phyloP scores from a whole-genome alignment of 2,888 invertebrate species.

The Serrognathus titanus region DNA sequence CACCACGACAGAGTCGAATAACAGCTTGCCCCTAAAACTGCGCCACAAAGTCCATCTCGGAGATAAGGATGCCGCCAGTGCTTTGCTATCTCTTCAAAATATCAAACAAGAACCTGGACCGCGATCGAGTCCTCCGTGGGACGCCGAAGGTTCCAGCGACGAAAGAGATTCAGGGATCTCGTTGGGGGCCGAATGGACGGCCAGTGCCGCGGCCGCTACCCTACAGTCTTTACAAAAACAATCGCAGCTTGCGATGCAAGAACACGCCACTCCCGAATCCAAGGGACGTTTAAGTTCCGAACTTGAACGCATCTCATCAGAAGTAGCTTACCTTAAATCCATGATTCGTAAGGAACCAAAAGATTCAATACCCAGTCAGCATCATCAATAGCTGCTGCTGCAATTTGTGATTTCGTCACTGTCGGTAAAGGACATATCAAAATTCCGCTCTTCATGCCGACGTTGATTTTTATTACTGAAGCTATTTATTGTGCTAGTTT shows the following conservation, averaged over 20 bases:
- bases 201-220: conserved; percentile 43
- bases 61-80: conserved; percentile 83
- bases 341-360: conserved; percentile 59
- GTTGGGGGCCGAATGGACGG: conserved; percentile 66
- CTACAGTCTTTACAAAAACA: conserved; percentile 45
- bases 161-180: conserved; percentile 89
- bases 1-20: conserved; percentile 60
- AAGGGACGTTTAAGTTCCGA: conserved; percentile 80
- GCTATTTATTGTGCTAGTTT: conserved; percentile 32
- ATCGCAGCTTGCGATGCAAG: conserved; percentile 41
- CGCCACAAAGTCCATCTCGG: conserved; percentile 89
- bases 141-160: conserved; percentile 86
- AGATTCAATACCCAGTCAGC: conserved; percentile 4
- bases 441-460: conserved; percentile 18
- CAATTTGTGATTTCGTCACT: conserved; percentile 33
- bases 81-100: conserved; percentile 76
- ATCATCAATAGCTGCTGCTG: neutral
- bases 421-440: conserved; percentile 41
- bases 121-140: conserved; percentile 79
- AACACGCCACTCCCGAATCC: conserved; percentile 39
- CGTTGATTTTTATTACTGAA: conserved; percentile 7
- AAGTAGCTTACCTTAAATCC: conserved; percentile 85
- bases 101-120: conserved; percentile 83
- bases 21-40: conserved; percentile 83
- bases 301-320: conserved; percentile 82